A percentile compares a stretch with the other conserved stretches of the same genome.
These are phyloP conservation scores for Enteromius trimaculatus DNA, from an alignment of 2,797 vertebrate genomes.

Conservation along the genomic window DNA sequence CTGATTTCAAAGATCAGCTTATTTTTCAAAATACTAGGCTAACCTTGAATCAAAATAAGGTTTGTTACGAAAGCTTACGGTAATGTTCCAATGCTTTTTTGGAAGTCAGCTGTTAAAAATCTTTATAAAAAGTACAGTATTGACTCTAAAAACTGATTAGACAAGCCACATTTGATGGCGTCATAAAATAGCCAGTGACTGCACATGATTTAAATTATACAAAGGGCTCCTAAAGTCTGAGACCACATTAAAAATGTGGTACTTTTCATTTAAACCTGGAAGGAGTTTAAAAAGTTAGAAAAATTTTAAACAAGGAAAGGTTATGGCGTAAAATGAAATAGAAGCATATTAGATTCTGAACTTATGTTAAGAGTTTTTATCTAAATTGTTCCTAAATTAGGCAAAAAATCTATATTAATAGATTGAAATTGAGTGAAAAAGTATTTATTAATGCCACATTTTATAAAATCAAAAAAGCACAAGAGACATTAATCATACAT, in stretches of 20 bases:
- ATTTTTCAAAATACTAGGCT: slow-evolving; percentile 9
- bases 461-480: background rate
- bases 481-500: background rate
- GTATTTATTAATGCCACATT: background rate
- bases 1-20: slow-evolving; percentile 27
- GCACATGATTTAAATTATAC: slow-evolving; percentile 15
- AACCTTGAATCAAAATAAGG: slow-evolving; percentile 8
- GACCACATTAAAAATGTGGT: background rate
- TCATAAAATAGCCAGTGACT: slow-evolving; percentile 2
- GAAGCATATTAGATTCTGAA: background rate
- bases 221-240: background rate
- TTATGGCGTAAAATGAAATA: background rate
- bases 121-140: background rate
- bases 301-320: background rate
- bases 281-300: background rate
- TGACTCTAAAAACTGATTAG: slow-evolving; percentile 2
- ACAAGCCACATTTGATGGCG: background rate
- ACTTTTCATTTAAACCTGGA: slow-evolving; percentile 8
- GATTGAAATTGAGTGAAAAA: background rate
- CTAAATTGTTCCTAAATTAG: background rate
- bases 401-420: background rate
- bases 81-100: slow-evolving; percentile 27
- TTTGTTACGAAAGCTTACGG: background rate
- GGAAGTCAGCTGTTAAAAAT: background rate
- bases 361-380: background rate